Percentiles rank a stretch among this genome's conserved stretches.
Evolutionary conservation across 2,113 vertebrate species (phyloP).

Genomic region (Alosa alosa): DNA sequence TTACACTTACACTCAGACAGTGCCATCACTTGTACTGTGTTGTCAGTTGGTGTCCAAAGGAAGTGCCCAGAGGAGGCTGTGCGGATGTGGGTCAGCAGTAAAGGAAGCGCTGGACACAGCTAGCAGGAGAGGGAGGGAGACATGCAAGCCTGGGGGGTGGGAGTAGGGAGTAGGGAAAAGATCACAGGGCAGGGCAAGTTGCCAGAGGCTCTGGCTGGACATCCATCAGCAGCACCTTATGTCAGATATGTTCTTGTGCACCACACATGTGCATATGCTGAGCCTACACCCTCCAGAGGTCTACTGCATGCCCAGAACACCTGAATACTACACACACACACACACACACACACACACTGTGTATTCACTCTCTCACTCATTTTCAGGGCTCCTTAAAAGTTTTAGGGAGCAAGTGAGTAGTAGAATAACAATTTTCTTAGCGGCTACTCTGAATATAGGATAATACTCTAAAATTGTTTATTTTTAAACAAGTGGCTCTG

Average conservation of each 20-base stretch:
- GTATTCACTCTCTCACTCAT: conserved; percentile 11
- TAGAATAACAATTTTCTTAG: too few species aligned
- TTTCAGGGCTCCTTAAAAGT: too few species aligned
- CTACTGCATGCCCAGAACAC: not conserved
- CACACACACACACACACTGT: not conserved
- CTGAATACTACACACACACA: not conserved
- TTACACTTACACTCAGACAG: not conserved
- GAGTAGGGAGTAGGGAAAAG: not conserved
- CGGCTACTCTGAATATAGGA: too few species aligned
- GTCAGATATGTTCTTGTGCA: not conserved
- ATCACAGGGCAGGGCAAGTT: not conserved
- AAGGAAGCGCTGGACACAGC: too few species aligned
- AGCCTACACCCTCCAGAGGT: not conserved
- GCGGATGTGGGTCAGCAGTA: too few species aligned
- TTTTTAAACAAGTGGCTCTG: too few species aligned
- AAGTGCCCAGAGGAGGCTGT: too few species aligned
- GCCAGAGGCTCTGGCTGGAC: not conserved
- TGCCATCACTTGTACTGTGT: too few species aligned
- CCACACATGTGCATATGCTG: not conserved
- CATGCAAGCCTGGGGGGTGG: not conserved
- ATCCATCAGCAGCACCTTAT: not conserved
- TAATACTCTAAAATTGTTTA: too few species aligned
- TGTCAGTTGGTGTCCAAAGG: too few species aligned
- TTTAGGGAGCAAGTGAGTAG: too few species aligned
- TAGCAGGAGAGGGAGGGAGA: not conserved